Base-by-base conservation (phyloP, 2,888 invertebrate species). In the Lasius platythorax region DNA sequence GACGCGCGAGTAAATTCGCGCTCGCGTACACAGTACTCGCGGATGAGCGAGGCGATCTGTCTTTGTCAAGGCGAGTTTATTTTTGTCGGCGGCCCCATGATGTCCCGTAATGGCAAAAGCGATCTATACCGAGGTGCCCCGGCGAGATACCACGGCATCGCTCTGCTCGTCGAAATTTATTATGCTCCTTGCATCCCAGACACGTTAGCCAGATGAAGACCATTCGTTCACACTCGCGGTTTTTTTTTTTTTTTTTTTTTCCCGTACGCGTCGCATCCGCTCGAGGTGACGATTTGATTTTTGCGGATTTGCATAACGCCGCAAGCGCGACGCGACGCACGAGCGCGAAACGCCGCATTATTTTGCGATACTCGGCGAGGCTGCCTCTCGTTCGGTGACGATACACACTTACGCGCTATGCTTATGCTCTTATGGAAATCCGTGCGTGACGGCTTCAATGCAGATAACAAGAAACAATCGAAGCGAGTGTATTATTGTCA, bases 61-160 rank as follows among this genome's bases (percentile, higher is more conserved):
- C 79, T 79, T 53, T 79, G 79, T 79, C 79, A 79, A 58, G 73
- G 56, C 46, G 73, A 79, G 73, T 79, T 79, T 79, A 79, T 79
- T 79, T 79, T 79, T 79, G 73, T 79, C 79, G 73, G 73, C 74
- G 79, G 74, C 79, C 64, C 64, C 61, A 72, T 61, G 74, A 73
- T 79, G 79, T 79, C 73, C 79, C 79, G 79, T 79, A 79, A 79
- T 79, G 79, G 74, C 74, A 79, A 79, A 79, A 79, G 74, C 79
- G 73, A 79, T 79, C 79, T 73, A 73, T 73, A 79, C 74, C 40
- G 61, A 46, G 72, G 37, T 61, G 73, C 46, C 73, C 9, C 46
- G 72, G 28, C 67, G 79, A 72, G 78, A 78, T 33, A 56, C 58
- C 43, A 58, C 56, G 28, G 78, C 74, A 46, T 73, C 74, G 74